phyloP scores from a whole-genome alignment of 2,797 vertebrate genomes.

The Botia almorhae region DNA sequence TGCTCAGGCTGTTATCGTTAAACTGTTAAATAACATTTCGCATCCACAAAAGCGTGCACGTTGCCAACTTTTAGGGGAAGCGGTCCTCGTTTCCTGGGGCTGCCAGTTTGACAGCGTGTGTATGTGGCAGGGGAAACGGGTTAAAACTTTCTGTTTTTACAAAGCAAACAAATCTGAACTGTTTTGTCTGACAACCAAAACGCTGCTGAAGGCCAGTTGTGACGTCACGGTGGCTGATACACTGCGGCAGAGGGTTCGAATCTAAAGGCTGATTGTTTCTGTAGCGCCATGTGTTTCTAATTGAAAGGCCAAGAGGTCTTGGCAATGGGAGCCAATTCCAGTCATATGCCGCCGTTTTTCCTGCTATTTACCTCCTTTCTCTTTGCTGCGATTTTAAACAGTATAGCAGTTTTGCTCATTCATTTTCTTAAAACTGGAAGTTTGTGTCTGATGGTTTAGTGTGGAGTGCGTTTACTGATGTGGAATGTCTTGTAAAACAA shows the following conservation, averaged over 20 bases:
- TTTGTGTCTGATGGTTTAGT: neutral
- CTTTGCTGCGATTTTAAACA: neutral
- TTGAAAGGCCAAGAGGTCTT: conserved; percentile 38
- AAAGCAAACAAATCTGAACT: neutral
- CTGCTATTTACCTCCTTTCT: neutral
- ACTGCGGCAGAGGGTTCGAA: neutral
- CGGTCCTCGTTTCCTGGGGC: conserved; percentile 26
- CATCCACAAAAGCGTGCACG: neutral
- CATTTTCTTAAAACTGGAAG: neutral
- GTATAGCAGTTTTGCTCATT: neutral
- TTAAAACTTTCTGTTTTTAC: neutral
- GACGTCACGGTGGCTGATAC: neutral
- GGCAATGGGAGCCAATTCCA: conserved; percentile 3
- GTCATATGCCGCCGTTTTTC: conserved; percentile 6
- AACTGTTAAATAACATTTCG: neutral
- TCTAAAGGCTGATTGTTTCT: neutral
- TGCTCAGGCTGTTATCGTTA: neutral
- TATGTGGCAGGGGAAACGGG: conserved; percentile 12
- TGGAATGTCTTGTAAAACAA: neutral
- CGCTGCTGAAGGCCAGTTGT: neutral
- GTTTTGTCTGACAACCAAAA: neutral
- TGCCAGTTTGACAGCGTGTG: conserved; percentile 6
- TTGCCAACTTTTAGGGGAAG: conserved; percentile 39
- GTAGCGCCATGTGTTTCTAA: conserved; percentile 40
- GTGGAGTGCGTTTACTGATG: neutral